A percentile compares a stretch with the other conserved stretches of the same genome.
Evolutionary conservation across 2,888 invertebrate species (phyloP).

Genomic region (Eupithecia subfuscata): DNA sequence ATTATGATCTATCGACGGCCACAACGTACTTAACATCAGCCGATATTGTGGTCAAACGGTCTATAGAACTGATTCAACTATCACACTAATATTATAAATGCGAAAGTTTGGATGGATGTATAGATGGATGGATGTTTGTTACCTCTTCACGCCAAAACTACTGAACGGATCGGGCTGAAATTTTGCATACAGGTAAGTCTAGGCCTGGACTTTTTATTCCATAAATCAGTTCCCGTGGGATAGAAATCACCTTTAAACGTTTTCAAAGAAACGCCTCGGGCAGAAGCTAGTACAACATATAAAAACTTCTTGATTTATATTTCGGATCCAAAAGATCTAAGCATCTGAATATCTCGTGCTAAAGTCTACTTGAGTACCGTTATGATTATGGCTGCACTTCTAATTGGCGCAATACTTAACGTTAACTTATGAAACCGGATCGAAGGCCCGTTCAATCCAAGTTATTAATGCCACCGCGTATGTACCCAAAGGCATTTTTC

Average conservation of each 20-base stretch:
- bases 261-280: too few species aligned
- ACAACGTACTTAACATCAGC: not conserved
- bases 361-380: not conserved
- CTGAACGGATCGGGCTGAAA: too few species aligned
- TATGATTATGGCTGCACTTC: slow-evolving; percentile 21
- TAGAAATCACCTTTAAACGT: too few species aligned
- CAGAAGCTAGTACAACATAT: too few species aligned
- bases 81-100: too few species aligned
- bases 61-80: not conserved
- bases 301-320: not conserved
- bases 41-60: not conserved
- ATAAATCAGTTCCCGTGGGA: too few species aligned
- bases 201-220: too few species aligned
- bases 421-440: slow-evolving; percentile 24
- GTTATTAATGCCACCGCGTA: slow-evolving; percentile 36
- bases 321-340: not conserved
- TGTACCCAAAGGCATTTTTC: slow-evolving; percentile 47
- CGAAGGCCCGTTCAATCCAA: slow-evolving; percentile 20
- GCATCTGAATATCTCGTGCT: not conserved
- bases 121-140: too few species aligned
- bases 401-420: slow-evolving; percentile 17
- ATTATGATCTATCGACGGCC: not conserved
- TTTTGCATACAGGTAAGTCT: too few species aligned
- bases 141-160: too few species aligned
- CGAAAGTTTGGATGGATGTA: too few species aligned